Conservation (phyloP, 1,140 invertebrate species). For the Pemphigus obesinymphae region DNA sequence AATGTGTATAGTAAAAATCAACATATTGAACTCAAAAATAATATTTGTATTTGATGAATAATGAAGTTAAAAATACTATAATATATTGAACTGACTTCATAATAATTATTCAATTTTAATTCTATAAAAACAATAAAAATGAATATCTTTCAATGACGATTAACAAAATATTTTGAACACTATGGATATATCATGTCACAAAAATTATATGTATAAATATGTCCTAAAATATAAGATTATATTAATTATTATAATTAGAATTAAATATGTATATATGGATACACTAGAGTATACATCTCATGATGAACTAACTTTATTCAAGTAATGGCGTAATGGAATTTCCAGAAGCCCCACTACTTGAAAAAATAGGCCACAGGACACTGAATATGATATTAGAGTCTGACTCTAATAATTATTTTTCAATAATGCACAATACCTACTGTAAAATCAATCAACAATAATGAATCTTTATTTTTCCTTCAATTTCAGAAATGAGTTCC, state of each 20-base stretch:
- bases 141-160: too few relatives aligned
- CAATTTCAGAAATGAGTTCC: neutral
- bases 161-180: neutral
- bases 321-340: neutral
- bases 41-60: too few relatives aligned
- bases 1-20: too few relatives aligned
- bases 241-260: neutral
- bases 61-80: too few relatives aligned
- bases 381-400: neutral
- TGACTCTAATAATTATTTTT: neutral
- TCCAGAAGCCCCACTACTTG: neutral
- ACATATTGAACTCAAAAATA: too few relatives aligned
- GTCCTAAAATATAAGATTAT: neutral
- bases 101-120: too few relatives aligned
- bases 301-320: neutral
- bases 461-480: neutral
- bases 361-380: neutral
- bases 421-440: neutral
- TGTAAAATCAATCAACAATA: neutral
- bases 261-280: neutral
- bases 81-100: too few relatives aligned
- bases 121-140: too few relatives aligned
- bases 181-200: neutral
- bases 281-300: neutral
- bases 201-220: neutral